Base-by-base conservation (phyloP, 2,888 invertebrate species). In the Lithophane semibrunnea region DNA sequence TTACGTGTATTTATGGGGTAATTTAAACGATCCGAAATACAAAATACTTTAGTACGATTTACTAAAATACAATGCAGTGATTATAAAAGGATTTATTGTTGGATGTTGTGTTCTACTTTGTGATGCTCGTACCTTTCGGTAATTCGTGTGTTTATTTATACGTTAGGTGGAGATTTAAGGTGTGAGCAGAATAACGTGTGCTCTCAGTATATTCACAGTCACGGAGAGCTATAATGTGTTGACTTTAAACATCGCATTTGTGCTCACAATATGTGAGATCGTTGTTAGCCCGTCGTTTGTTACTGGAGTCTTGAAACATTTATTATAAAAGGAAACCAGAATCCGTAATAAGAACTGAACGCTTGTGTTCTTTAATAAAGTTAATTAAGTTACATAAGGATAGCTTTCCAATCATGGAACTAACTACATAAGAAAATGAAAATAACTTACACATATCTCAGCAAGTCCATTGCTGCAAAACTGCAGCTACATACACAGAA, bases 1-100 rank as follows among this genome's bases (percentile, higher is more conserved):
- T 94, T 93, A 93, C 93, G 92, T 92, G 93, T 95, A 95, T 95
- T 95, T 95, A 95, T 94, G 94, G 93, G 92, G 94, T 93, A 92
- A 94, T 95, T 95, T 93, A 92, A 93, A 93, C 94, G 92, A 94
- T 93, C 90, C 91, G 88, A 92, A 93, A 92, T 92, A 91, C 92
- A 91, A 91, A 91, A 93, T 93, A 93, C 92, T 94, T 94, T 93
- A 92, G 92, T 91, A 90, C 86, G 88, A 89, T 90, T 90, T 88
- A 90, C 89, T 92, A 92, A 92, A 92, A 92, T 91, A 91, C 91
- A 89, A 90, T 88, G 90, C 89, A 90, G 90, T 91, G 90, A 93
- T 92, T 92, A 92, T 90, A 90, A 88, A 86, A 83, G 82, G 87
- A 86, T 89, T 87, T 88, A 88, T 85, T 85, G 88, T 84, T 84